These are phyloP conservation scores for Parauchenoglanis ngamensis DNA, from an alignment of 2,797 vertebrate species.

Conservation along the genomic window DNA sequence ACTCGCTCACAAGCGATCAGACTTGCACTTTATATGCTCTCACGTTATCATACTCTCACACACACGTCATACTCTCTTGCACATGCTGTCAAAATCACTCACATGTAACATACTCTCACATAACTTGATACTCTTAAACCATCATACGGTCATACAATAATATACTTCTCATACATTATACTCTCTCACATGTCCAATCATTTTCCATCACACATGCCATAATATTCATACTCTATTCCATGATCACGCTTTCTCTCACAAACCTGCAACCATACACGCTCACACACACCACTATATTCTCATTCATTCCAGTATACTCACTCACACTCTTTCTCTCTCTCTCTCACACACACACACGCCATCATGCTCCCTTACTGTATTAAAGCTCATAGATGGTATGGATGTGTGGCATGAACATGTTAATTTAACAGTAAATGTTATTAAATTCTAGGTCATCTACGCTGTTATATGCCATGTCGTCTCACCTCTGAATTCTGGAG, in stretches of 20 bases:
- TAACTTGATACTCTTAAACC: not conserved
- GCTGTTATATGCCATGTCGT: not conserved
- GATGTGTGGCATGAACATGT: not conserved
- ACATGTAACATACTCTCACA: not conserved
- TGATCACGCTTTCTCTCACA: not conserved
- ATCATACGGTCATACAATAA: not conserved
- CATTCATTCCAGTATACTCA: not conserved
- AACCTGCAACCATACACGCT: not conserved
- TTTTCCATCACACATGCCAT: no score
- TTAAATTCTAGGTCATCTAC: not conserved
- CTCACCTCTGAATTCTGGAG: slow-evolving; percentile 71
- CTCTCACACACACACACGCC: not conserved
- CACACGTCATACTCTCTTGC: not conserved
- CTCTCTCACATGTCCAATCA: not conserved
- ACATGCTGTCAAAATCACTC: not conserved
- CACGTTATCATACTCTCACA: not conserved
- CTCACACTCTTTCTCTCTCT: no score
- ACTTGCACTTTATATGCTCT: not conserved
- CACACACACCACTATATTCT: not conserved
- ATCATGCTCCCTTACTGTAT: not conserved
- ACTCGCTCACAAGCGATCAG: not conserved
- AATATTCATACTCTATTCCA: not conserved
- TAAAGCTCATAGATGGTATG: not conserved
- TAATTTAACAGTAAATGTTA: not conserved
- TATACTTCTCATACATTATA: no score